These are phyloP conservation scores for Caenorhabditis imperialis DNA, from an alignment of 2,888 invertebrate genomes.

Conservation along the genomic window DNA sequence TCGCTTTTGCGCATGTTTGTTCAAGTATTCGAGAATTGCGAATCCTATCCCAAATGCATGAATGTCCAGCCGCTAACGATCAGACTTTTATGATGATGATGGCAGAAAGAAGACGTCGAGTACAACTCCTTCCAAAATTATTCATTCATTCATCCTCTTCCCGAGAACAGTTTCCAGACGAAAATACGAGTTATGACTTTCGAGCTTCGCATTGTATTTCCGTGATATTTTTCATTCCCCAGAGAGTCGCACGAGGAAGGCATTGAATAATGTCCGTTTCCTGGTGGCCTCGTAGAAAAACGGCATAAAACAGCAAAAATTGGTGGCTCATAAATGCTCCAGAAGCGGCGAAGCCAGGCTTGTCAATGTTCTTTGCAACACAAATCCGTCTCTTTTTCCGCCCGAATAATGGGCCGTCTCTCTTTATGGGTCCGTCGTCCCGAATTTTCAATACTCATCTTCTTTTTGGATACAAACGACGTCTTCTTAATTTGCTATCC, in stretches of 20 bases:
- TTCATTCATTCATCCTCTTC: conserved; percentile 34
- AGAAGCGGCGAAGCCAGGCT: no score
- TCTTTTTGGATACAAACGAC: no score
- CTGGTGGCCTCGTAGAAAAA: background rate
- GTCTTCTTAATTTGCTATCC: no score
- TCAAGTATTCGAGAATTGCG: conserved; percentile 1
- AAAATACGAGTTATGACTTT: conserved; percentile 4
- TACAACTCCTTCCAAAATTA: conserved; percentile 29
- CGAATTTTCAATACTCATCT: conserved; percentile 48
- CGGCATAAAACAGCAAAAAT: no score
- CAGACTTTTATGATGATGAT: conserved; percentile 34
- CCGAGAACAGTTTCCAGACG: conserved; percentile 1
- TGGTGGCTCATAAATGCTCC: no score
- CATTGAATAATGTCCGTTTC: background rate
- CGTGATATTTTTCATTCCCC: conserved; percentile 11
- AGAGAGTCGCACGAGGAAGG: background rate
- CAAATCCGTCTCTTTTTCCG: no score
- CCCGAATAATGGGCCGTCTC: no score
- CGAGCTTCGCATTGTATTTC: conserved; percentile 1
- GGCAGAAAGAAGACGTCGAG: conserved; percentile 15
- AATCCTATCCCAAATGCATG: conserved; percentile 34
- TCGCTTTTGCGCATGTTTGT: background rate
- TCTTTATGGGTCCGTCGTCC: no score
- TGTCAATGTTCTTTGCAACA: no score
- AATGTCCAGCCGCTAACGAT: conserved; percentile 17